A percentile compares a stretch with the other conserved stretches of the same genome.
phyloP scores from a whole-genome alignment of 2,113 vertebrate genomes.

The Anolis sagrei region DNA sequence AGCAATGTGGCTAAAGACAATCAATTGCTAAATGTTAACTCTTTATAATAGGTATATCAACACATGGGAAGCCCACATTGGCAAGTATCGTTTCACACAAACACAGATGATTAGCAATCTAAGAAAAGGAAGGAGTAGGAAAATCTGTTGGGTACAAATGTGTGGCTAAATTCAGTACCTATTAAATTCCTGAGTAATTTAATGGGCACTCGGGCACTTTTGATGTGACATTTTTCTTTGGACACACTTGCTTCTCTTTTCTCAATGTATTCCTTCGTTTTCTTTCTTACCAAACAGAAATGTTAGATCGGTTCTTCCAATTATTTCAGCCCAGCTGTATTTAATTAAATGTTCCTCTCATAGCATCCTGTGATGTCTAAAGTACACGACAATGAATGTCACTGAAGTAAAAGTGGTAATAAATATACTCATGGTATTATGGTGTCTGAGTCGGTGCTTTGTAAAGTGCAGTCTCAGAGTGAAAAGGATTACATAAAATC shows the following conservation, averaged over 20 bases:
- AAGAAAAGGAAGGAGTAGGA: background rate
- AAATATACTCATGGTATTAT: slow-evolving; percentile 13
- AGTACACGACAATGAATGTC: slow-evolving; percentile 10
- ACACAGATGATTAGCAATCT: background rate
- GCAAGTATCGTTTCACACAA: background rate
- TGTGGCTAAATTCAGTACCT: background rate
- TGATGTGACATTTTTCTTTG: background rate
- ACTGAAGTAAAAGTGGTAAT: background rate
- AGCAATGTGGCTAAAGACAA: too few relatives aligned
- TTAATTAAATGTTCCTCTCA: slow-evolving; percentile 18
- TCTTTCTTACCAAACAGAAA: background rate
- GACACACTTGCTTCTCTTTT: background rate
- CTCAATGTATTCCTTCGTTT: background rate
- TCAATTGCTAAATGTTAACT: too few relatives aligned
- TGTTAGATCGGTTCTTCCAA: background rate
- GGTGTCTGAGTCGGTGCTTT: slow-evolving; percentile 34
- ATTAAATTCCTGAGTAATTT: background rate
- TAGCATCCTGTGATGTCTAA: background rate
- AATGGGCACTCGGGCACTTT: background rate
- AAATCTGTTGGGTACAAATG: background rate
- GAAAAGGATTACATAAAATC: slow-evolving; percentile 26
- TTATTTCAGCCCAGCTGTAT: background rate
- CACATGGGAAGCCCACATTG: too few relatives aligned
- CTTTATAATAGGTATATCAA: too few relatives aligned
- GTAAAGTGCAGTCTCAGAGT: slow-evolving; percentile 32